phyloP scores from a whole-genome alignment of 2,113 vertebrate species.

The Phoenicopterus ruber region DNA sequence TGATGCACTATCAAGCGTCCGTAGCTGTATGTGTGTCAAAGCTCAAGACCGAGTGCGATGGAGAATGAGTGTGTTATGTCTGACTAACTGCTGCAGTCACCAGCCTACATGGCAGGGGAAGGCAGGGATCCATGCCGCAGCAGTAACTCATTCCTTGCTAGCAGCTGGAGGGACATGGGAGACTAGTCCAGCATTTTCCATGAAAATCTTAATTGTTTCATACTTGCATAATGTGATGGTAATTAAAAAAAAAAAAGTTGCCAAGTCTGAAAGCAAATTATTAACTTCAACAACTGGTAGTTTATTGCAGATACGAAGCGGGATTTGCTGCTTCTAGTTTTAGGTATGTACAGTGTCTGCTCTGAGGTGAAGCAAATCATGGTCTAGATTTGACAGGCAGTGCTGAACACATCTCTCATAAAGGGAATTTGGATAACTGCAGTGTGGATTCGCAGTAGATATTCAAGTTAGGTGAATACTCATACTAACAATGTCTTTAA shows the following conservation, averaged over 20 bases:
- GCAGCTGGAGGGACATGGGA: neutral
- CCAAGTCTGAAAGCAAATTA: neutral
- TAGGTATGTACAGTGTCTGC: neutral
- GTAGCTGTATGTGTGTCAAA: neutral
- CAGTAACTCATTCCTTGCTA: neutral
- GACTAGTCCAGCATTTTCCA: neutral
- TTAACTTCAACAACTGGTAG: neutral
- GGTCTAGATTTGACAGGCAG: neutral
- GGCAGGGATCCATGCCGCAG: neutral
- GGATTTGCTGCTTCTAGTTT: neutral
- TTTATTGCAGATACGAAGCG: neutral
- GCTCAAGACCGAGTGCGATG: neutral
- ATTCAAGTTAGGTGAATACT: neutral
- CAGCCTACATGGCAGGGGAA: neutral
- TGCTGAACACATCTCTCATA: neutral
- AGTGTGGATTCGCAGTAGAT: neutral
- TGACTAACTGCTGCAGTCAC: neutral
- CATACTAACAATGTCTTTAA: neutral
- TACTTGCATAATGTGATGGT: neutral
- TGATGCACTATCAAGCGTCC: neutral
- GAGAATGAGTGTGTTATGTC: neutral
- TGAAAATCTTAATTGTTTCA: neutral
- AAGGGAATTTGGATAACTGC: neutral
- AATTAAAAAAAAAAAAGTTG: neutral
- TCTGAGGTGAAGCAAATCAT: neutral